Evolutionary conservation across 2,797 vertebrate species (phyloP), one percentile per base, ranked within the genome.

Genomic region (Zenarchopterus dispar): DNA sequence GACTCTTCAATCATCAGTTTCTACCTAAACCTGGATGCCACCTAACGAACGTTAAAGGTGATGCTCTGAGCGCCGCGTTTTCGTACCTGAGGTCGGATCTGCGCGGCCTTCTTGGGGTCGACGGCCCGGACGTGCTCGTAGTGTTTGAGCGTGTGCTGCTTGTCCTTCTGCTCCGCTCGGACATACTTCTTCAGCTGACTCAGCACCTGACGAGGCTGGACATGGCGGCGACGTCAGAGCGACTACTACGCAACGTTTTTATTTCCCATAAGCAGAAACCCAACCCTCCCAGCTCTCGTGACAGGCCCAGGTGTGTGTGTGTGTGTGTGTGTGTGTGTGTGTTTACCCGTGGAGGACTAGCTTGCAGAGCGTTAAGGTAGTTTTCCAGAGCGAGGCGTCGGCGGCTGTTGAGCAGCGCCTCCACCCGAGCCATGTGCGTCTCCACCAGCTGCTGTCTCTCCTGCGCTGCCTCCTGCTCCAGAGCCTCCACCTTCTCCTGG

Each of bases 391-490:
- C 95, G 69, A 96, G 90, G 69, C 96, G 95, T 1, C 96, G 92
- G 31, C 95, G 96, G 84, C 96, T 96, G 1, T 97, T 98, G 49
- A 99, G 94, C 91, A 98, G 94, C 74, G 96, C 96, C 66, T 99
- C 98, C 51, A 99, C 97, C 0, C 98, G 92, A 26, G 96, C 97
- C 95, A 98, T 98, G 84, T 99, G 98, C 0, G 97, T 99, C 83
- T 99, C 98, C 47, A 99, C 97, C 76, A 99, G 84, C 86, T 99
- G 97, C 88, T 99, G 97, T 43, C 97, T 93, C 91, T 99, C 98
- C 1, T 95, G 96, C 2, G 95, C 97, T 2, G 97, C 97, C 88
- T 99, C 96, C 83, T 97, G 95, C 88, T 99, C 97, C 85, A 99
- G 86, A 21, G 95, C 95, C 70, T 99, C 98, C 75, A 99, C 97